phyloP scores from a whole-genome alignment of 2,113 vertebrate species.

The Tachycineta bicolor region DNA sequence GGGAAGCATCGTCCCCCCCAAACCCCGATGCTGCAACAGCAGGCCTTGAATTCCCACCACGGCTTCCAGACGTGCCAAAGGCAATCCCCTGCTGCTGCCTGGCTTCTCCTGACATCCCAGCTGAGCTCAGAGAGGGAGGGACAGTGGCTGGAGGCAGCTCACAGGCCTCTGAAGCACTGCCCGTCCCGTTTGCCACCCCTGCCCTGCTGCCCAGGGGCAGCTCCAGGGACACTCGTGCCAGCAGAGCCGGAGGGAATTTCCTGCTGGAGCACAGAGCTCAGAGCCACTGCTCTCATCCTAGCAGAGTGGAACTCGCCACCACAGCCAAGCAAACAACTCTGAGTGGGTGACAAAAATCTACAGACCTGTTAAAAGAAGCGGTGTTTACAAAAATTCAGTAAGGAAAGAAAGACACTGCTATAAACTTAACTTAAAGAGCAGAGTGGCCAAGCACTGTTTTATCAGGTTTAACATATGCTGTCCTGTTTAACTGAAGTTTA shows the following conservation, averaged over 20 bases:
- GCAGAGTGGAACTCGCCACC: neutral
- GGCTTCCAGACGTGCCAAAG: neutral
- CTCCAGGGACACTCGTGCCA: neutral
- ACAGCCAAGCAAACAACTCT: neutral
- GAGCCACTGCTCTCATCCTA: neutral
- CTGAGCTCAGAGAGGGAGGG: neutral
- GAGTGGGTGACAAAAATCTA: neutral
- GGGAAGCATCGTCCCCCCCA: neutral
- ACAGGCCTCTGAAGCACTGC: neutral
- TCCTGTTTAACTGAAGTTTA: neutral
- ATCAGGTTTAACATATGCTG: neutral
- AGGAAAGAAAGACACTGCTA: neutral
- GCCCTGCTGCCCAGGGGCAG: neutral
- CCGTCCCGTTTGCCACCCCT: neutral
- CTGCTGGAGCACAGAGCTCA: neutral
- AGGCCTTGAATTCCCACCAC: neutral
- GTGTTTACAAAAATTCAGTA: neutral
- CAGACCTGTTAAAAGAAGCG: neutral
- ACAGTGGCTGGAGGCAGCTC: neutral
- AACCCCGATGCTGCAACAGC: neutral
- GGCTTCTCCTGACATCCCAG: neutral
- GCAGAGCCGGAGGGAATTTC: neutral
- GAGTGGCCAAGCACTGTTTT: neutral
- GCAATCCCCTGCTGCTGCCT: neutral
- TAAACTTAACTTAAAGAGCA: neutral